Percentiles rank a stretch among this genome's conserved stretches.
These are phyloP conservation scores for Parasteatoda lunata DNA, from an alignment of 2,888 invertebrate species.

Conservation along the genomic window DNA sequence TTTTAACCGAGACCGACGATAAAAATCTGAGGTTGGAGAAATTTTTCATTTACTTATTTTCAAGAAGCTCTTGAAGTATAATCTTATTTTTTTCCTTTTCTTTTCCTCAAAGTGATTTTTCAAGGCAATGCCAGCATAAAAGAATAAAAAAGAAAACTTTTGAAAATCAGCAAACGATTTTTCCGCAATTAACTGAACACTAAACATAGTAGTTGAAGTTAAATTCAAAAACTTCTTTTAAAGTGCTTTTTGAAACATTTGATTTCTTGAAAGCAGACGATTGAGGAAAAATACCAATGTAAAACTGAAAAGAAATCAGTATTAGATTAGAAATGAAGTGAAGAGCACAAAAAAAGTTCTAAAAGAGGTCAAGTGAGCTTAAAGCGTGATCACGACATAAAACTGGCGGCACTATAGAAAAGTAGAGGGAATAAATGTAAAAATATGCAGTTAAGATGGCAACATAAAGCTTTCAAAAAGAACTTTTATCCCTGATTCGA, in stretches of 20 bases:
- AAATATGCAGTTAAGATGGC: conserved; percentile 33
- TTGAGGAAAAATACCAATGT: neutral
- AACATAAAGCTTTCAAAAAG: conserved; percentile 23
- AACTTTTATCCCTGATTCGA: conserved; percentile 19
- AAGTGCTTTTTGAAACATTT: neutral
- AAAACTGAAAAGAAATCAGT: neutral
- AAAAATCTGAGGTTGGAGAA: too few species aligned
- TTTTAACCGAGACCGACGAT: too few species aligned
- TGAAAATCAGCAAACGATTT: neutral
- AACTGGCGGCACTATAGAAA: conserved; percentile 15
- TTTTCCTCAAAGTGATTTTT: neutral
- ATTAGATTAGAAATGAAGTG: neutral
- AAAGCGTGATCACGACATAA: neutral
- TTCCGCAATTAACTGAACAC: neutral
- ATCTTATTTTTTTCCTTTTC: neutral
- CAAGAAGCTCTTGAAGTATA: neutral
- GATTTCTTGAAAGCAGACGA: neutral
- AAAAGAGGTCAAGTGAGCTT: conserved; percentile 10
- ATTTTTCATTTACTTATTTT: neutral
- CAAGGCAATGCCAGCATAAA: neutral
- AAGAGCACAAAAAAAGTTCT: neutral
- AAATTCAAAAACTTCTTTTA: conserved; percentile 4
- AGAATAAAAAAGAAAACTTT: neutral
- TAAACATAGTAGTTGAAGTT: neutral
- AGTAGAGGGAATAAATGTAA: conserved; percentile 24